Evolutionary conservation across 2,888 invertebrate genomes (phyloP).

Genomic region (Flexamia atlantica): DNA sequence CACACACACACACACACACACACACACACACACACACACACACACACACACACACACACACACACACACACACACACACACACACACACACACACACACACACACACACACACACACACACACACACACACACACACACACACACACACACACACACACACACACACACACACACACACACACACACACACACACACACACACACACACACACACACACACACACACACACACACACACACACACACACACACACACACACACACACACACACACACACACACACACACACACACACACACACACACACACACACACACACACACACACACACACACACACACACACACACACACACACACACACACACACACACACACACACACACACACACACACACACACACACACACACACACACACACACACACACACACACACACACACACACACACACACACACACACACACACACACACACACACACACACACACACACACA

Average conservation of each 20-base stretch:
- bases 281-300: constrained; percentile 51
- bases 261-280: constrained; percentile 43
- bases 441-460: too few relatives aligned
- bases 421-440: too few relatives aligned
- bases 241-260: constrained; percentile 54
- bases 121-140: constrained; percentile 39
- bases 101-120: constrained; percentile 36
- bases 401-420: constrained; percentile 51
- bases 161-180: constrained; percentile 46
- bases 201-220: constrained; percentile 52
- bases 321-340: constrained; percentile 51
- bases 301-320: constrained; percentile 55
- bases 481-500: too few relatives aligned
- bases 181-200: constrained; percentile 54
- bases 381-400: constrained; percentile 52
- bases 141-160: constrained; percentile 47
- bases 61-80: constrained; percentile 53
- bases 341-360: constrained; percentile 50
- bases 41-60: constrained; percentile 51
- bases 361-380: constrained; percentile 51
- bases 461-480: too few relatives aligned
- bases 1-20: constrained; percentile 50
- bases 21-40: constrained; percentile 53
- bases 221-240: constrained; percentile 48
- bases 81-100: constrained; percentile 23